Evolutionary conservation across 2,113 vertebrate species (phyloP).

Genomic region (Clarias magur): DNA sequence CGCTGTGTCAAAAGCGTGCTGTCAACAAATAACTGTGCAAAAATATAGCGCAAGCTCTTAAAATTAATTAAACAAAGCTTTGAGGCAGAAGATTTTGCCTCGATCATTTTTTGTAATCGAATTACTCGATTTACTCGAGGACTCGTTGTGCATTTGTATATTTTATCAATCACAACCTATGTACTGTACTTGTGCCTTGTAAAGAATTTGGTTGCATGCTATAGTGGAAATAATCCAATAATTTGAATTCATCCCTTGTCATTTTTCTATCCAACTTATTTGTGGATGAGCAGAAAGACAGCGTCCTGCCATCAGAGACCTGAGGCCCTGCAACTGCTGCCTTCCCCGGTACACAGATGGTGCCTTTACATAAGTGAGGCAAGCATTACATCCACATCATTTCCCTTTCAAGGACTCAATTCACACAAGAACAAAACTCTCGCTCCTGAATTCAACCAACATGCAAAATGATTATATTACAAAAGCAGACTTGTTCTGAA

Average conservation of each 20-base stretch:
- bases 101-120: too few relatives aligned
- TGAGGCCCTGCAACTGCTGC: slow-evolving; percentile 48
- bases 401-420: slow-evolving; percentile 20
- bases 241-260: slow-evolving; percentile 18
- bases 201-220: neutral
- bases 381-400: slow-evolving; percentile 44
- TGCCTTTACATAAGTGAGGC: slow-evolving; percentile 47
- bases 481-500: neutral
- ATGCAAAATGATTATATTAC: neutral
- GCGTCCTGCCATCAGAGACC: slow-evolving; percentile 31
- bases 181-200: neutral
- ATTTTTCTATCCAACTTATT: neutral
- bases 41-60: too few relatives aligned
- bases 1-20: too few relatives aligned
- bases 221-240: neutral
- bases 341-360: slow-evolving; percentile 51
- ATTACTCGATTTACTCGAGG: too few relatives aligned
- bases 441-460: neutral
- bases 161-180: neutral
- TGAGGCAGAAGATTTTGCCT: too few relatives aligned
- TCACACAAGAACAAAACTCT: neutral
- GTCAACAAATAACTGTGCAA: too few relatives aligned
- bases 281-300: slow-evolving; percentile 37
- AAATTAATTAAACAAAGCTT: too few relatives aligned
- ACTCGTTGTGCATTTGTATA: neutral